A percentile compares a stretch with the other conserved stretches of the same genome.
phyloP scores from a whole-genome alignment of 1,140 invertebrate genomes.

The Apis cerana region DNA sequence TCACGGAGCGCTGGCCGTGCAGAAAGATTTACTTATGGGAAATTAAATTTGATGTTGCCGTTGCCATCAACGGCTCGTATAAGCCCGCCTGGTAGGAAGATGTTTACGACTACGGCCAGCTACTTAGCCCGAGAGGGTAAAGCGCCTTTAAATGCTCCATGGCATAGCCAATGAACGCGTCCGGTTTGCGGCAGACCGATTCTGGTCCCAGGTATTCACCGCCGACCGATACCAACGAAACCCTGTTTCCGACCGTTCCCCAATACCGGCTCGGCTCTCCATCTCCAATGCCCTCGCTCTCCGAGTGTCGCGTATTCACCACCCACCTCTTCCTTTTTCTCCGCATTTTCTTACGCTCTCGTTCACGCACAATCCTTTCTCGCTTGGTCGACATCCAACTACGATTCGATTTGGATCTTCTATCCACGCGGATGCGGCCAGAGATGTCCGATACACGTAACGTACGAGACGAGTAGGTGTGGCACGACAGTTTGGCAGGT shows the following conservation, averaged over 20 bases:
- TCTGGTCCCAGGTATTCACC: constrained; percentile 47
- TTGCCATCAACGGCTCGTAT: constrained; percentile 77
- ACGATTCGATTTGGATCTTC: no score
- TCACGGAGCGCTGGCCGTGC: constrained; percentile 61
- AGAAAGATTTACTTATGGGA: constrained; percentile 76
- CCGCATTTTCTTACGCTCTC: no score
- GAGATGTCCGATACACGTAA: no score
- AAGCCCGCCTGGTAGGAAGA: constrained; percentile 73
- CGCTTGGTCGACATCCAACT: neutral
- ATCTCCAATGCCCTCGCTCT: neutral
- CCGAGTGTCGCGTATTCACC: neutral
- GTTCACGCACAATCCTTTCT: neutral
- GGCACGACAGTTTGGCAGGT: no score
- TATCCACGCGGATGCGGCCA: no score
- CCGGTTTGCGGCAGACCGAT: constrained; percentile 66
- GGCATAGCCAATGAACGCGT: constrained; percentile 70
- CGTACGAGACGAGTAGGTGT: no score
- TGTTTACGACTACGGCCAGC: constrained; percentile 75
- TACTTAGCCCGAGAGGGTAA: constrained; percentile 72
- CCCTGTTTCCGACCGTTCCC: constrained; percentile 39
- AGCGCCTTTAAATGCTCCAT: constrained; percentile 64
- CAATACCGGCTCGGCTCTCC: neutral
- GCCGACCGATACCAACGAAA: constrained; percentile 42
- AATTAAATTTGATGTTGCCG: constrained; percentile 78
- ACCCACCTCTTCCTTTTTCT: no score